Base-by-base conservation (phyloP, 2,113 vertebrate genomes). In the Caloenas nicobarica region DNA sequence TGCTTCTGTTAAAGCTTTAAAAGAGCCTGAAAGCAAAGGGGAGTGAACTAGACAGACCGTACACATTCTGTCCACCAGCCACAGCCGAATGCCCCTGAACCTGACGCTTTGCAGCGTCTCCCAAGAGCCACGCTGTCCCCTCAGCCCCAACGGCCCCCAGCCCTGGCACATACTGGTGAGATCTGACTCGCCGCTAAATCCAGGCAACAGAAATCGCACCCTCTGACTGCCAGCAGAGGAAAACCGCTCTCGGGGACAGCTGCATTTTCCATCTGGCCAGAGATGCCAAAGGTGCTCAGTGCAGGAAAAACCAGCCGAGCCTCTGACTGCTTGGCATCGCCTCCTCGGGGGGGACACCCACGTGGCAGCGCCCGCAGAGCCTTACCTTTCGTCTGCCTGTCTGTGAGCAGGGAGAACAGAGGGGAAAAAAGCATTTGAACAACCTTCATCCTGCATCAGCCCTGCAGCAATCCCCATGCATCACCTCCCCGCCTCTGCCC, bases 301-400 rank as follows among this genome's bases (percentile, higher is more conserved):
- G 2, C 28, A 83, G 70, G 29, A 25, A 60, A 50, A 74, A 40
- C 2, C 17, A 50, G 8, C 23, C 2, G 3, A 73, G 40, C 28
- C 26, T 58, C 15, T 1, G 0, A 7, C 26, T 1, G 1, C 77
- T 53, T 2, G 0, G 69, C 53, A 51, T 42, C 3, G 0, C 53
- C 28, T 23, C 62, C 33, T 19, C 1, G 0, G 64, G 72, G 62
- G 48, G 42, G 31, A 26, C 57, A 57, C 57, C 10, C 56, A 2
- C 2, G 0, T 4, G 2, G 70, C 26, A 29, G 36, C 3, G 0
- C 38, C 46, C 2, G 0, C 5, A 0, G 6, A 34, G 17, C 46
- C 98, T 93, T 97, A 98, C 98, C 98, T 98, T 98, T 98, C 2
- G 96, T 96, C 82, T 97, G 96, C 95, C 98, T 98, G 38, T 98